These are phyloP conservation scores for Schizothorax lantsangensis DNA, from an alignment of 2,797 vertebrate genomes.

Conservation along the genomic window DNA sequence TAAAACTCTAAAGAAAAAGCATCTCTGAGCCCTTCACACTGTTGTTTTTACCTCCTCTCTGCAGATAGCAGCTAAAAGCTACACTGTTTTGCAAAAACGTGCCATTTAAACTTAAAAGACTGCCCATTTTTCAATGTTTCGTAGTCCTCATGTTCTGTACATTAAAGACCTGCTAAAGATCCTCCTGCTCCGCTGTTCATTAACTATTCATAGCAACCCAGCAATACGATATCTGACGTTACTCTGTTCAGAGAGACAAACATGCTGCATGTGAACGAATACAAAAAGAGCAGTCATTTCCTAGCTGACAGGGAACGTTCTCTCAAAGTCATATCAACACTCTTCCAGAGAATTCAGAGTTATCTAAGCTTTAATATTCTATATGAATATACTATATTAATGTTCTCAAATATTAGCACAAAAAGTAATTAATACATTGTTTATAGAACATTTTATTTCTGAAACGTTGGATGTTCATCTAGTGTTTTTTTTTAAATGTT, in stretches of 20 bases:
- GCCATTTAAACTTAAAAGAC: neutral
- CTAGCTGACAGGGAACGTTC: too few species aligned
- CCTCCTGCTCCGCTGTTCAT: constrained; percentile 42
- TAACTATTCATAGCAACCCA: constrained; percentile 59
- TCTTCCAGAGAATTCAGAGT: neutral
- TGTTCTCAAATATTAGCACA: neutral
- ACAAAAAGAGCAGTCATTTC: neutral
- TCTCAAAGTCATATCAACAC: too few species aligned
- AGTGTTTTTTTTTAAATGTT: neutral
- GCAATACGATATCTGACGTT: constrained; percentile 52
- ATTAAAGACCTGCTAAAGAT: constrained; percentile 14
- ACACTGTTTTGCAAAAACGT: neutral
- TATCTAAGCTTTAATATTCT: neutral
- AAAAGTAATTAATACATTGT: neutral
- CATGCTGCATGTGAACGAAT: neutral
- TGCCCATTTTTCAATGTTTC: neutral
- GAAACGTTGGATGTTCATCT: neutral
- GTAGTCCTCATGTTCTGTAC: neutral
- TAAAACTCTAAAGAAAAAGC: neutral
- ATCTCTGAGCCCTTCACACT: neutral
- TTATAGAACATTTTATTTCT: neutral
- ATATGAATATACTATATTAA: too few species aligned
- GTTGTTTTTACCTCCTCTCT: neutral
- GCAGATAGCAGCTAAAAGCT: neutral
- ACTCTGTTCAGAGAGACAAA: constrained; percentile 25